Evolutionary conservation across 92 coral and sea anemone species (phyloP).

Genomic region (Epizoanthus ramosus): DNA sequence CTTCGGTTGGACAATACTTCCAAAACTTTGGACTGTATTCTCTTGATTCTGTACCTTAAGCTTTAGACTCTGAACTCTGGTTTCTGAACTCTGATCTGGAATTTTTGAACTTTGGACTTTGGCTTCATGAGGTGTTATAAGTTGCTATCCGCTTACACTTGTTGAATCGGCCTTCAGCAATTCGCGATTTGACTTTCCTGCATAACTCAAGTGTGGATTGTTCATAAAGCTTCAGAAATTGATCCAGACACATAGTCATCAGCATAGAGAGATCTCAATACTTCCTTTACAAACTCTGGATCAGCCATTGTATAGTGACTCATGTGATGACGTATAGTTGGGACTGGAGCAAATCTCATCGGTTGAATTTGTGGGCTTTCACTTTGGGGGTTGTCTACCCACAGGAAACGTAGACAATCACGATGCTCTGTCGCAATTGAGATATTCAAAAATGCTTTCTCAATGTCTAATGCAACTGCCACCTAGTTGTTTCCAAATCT

Average conservation of each 20-base stretch:
- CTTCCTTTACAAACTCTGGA: slow-evolving; percentile 45
- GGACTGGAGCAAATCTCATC: slow-evolving; percentile 32
- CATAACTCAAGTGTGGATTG: slow-evolving; percentile 26
- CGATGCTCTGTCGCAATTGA: slow-evolving; percentile 49
- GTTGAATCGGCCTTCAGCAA: slow-evolving; percentile 49
- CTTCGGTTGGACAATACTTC: slow-evolving; percentile 48
- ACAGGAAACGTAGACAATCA: slow-evolving; percentile 42
- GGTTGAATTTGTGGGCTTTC: slow-evolving; percentile 44
- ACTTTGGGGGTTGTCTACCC: slow-evolving; percentile 46
- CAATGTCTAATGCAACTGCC: slow-evolving; percentile 49
- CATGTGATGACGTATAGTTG: slow-evolving; percentile 38
- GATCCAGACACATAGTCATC: slow-evolving; percentile 47
- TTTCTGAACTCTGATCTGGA: slow-evolving; percentile 28
- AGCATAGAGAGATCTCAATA: slow-evolving; percentile 45
- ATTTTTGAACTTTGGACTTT: slow-evolving; percentile 8
- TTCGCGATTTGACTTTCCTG: slow-evolving; percentile 29
- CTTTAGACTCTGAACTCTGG: neutral
- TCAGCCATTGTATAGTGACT: slow-evolving; percentile 18
- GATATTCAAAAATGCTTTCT: slow-evolving; percentile 53
- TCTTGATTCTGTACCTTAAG: neutral
- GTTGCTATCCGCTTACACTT: slow-evolving; percentile 41
- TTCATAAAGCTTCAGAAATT: neutral
- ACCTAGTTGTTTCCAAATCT: slow-evolving; percentile 39
- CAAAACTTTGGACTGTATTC: slow-evolving; percentile 21
- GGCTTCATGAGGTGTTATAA: slow-evolving; percentile 11